A percentile compares a stretch with the other conserved stretches of the same genome.
Conservation (phyloP, 2,888 invertebrate species). For the Perdita meconis region DNA sequence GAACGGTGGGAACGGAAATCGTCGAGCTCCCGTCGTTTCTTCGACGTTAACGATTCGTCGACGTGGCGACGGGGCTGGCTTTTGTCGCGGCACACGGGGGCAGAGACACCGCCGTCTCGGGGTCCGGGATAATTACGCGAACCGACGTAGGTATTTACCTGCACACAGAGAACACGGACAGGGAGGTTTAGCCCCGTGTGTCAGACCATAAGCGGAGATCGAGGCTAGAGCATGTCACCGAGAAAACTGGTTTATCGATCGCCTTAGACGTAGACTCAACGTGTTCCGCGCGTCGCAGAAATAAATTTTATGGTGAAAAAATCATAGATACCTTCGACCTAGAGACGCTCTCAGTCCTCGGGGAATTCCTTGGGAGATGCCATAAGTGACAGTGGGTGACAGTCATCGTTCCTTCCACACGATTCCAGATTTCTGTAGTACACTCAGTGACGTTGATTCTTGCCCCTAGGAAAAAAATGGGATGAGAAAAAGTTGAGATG, state of each 20-base stretch:
- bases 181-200: too few species aligned
- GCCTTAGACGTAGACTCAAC: too few species aligned
- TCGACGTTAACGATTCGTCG: slow-evolving; percentile 31
- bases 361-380: too few species aligned
- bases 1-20: slow-evolving; percentile 11
- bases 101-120: slow-evolving; percentile 8
- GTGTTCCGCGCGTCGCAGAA: slow-evolving; percentile 43
- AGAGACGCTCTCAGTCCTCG: too few species aligned
- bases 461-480: too few species aligned
- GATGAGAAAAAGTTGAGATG: too few species aligned
- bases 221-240: slow-evolving; percentile 12
- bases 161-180: background rate
- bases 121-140: slow-evolving; percentile 27
- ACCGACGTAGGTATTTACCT: slow-evolving; percentile 7
- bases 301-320: slow-evolving; percentile 54
- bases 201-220: slow-evolving; percentile 2
- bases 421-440: too few species aligned
- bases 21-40: background rate
- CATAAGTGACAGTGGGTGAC: too few species aligned
- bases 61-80: slow-evolving; percentile 16
- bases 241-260: slow-evolving; percentile 43
- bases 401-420: too few species aligned
- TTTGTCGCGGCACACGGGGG: slow-evolving; percentile 7
- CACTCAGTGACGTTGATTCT: too few species aligned
- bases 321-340: slow-evolving; percentile 39